Base-by-base conservation (phyloP, 2,113 vertebrate species). In the Lepus timidus region DNA sequence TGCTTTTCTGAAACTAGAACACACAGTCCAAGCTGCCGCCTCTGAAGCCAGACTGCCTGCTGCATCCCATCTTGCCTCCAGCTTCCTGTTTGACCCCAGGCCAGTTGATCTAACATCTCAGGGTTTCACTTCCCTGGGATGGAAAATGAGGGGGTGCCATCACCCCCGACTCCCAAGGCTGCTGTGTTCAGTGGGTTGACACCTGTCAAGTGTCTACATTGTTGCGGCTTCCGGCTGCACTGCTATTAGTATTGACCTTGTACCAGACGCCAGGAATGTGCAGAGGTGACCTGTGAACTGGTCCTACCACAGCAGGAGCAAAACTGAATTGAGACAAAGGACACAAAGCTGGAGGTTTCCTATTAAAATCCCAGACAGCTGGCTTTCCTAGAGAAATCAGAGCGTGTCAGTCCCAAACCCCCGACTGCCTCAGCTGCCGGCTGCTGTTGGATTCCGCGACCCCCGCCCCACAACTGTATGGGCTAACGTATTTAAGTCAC, bases 371-470 rank as follows among this genome's bases (percentile, higher is more conserved):
- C 14, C 51, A 83, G 33, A n/a, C 85, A 65, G 74, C 52, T 80
- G 87, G 61, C 51, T 88, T 88, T 74, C 82, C 74, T 79, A 31
- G 39, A 92, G 94, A 95, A 80, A 13, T 39, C 36, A 62, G 19
- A 88, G 71, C 2, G 73, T 62, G 20, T 14, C 12, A 9, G 27
- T 29, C 51, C 36, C 33, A 29, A 36, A 20, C 25, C 3, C 22
- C 20, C 39, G 23, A 9, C 19, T 16, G 70, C 80, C 89, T 89
- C 39, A 23, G 49, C 3, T 33, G 39, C 33, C 85, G 76, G 49
- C 0, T 71, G 61, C 75, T 73, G 25, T 44, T 44, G 44, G 44
- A 44, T 44, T 44, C 27, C 33, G 44, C 14, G 19, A 33, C 76
- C 51, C 70, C 70, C 55, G 49, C 3, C 13, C 11, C 31, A 31